Base-by-base conservation (phyloP, 2,888 invertebrate genomes). In the Troides aeacus region DNA sequence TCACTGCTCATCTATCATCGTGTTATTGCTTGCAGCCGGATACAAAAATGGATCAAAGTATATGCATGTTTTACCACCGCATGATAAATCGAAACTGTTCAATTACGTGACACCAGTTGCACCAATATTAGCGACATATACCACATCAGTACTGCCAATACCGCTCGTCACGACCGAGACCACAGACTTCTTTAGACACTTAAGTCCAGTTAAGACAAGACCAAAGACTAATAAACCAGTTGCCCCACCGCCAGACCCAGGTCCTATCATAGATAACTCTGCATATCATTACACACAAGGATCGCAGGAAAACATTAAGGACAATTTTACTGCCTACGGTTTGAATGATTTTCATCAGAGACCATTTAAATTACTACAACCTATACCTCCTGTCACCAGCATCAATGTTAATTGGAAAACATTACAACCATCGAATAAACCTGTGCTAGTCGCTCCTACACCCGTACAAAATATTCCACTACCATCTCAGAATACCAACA, bases 21-120 rank as follows among this genome's bases (percentile, higher is more conserved):
- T 82, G 81, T 89, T 88, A 84, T 88, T 89, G 81, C 86, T 90
- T 91, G 75, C 91, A 91, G 90, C 85, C 80, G 86, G 80, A 82
- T 81, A 78, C 75, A 74, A 72, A 71, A 80, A 84, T 74, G 84
- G 80, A 79, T 78, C 81, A 69, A 77, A 76, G 75, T 78, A 81
- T 73, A 76, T 78, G 77, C 79, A 82, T 80, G 77, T 72, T 74
- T 80, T 83, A 77, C 79, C 83, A 73, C 78, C 73, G 73, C 72
- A 78, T 66, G 78, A 77, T 74, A 79, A 81, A 75, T 62, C 74
- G 61, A 72, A 75, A 72, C 68, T 79, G 50, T 42, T 72, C 72
- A 86, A 84, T 76, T 87, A 84, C 80, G 86, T 87, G 76, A 90
- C 88, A 71, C 86, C 87, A 68, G 73, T 85, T 62, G 74, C 82